Percentiles rank a stretch among this genome's conserved stretches.
These are phyloP conservation scores for Callopanchax toddi DNA, from an alignment of 2,113 vertebrate species.

Conservation along the genomic window DNA sequence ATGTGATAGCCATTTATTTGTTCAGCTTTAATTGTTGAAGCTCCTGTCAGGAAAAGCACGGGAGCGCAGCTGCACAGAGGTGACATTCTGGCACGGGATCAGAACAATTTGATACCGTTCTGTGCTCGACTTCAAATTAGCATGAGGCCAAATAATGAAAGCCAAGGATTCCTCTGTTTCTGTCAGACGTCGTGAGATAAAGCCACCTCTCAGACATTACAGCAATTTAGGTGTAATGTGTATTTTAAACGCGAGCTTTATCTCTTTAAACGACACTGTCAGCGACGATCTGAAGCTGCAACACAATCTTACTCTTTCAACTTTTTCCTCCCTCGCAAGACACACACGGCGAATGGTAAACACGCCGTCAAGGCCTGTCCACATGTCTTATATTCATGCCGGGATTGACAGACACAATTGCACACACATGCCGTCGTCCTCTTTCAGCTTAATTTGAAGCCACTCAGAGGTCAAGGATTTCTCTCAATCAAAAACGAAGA, in stretches of 20 bases:
- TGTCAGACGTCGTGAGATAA: constrained; percentile 40
- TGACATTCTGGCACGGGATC: constrained; percentile 57
- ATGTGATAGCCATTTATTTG: constrained; percentile 71
- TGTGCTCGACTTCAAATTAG: constrained; percentile 30
- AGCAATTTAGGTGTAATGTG: constrained; percentile 42
- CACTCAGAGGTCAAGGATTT: constrained; percentile 75
- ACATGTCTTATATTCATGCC: constrained; percentile 70
- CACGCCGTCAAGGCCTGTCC: constrained; percentile 54
- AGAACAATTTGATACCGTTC: constrained; percentile 41
- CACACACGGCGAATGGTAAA: constrained; percentile 13
- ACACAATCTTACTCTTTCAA: constrained; percentile 4
- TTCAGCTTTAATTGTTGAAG: constrained; percentile 76
- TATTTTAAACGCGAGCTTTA: constrained; percentile 28
- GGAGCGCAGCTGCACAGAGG: constrained; percentile 54
- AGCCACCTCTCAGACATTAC: constrained; percentile 28
- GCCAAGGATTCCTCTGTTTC: constrained; percentile 8
- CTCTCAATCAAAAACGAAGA: constrained; percentile 78
- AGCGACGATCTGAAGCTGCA: constrained; percentile 29
- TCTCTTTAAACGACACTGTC: constrained; percentile 27
- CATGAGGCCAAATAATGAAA: constrained; percentile 27
- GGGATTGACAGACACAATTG: constrained; percentile 80
- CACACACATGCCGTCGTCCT: constrained; percentile 76
- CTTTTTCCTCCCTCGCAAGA: constrained; percentile 3
- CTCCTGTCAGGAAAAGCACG: constrained; percentile 51
- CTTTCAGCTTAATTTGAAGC: constrained; percentile 73